These are phyloP conservation scores for Ditylenchus weischeri DNA, from an alignment of 2,888 invertebrate species.

Conservation along the genomic window DNA sequence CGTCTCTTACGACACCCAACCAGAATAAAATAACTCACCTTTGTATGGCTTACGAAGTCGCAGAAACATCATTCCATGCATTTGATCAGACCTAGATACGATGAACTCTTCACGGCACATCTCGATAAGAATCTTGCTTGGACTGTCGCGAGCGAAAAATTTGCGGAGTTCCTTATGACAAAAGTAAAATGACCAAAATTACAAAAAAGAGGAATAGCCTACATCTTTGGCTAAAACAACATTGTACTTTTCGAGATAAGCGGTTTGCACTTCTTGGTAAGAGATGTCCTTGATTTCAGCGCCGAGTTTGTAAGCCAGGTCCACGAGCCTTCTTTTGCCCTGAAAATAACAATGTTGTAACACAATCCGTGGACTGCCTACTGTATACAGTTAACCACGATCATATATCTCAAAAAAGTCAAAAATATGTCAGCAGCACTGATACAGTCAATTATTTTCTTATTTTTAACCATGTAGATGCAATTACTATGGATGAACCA, in stretches of 20 bases:
- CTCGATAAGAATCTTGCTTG: slow-evolving; percentile 1
- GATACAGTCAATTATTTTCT: too few relatives aligned
- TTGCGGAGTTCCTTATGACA: background rate
- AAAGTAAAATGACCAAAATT: too few relatives aligned
- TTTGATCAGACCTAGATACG: background rate
- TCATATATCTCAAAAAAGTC: too few relatives aligned
- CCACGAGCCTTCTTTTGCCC: slow-evolving; percentile 3
- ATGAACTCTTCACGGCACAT: slow-evolving; percentile 3
- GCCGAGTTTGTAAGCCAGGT: slow-evolving; percentile 2
- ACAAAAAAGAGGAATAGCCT: background rate
- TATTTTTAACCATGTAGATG: too few relatives aligned
- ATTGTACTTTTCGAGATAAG: slow-evolving; percentile 1
- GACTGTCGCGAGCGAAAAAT: background rate
- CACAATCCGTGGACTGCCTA: too few relatives aligned
- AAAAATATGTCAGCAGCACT: too few relatives aligned
- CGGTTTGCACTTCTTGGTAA: slow-evolving; percentile 1
- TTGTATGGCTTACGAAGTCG: background rate
- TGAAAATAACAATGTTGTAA: too few relatives aligned
- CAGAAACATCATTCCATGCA: slow-evolving; percentile 6
- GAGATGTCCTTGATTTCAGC: background rate
- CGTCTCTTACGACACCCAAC: too few relatives aligned
- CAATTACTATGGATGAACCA: too few relatives aligned
- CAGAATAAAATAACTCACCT: too few relatives aligned
- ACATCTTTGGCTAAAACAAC: background rate
- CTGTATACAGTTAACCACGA: too few relatives aligned